These are phyloP conservation scores for Silurus glanis DNA, from an alignment of 2,113 vertebrate species.

Conservation along the genomic window DNA sequence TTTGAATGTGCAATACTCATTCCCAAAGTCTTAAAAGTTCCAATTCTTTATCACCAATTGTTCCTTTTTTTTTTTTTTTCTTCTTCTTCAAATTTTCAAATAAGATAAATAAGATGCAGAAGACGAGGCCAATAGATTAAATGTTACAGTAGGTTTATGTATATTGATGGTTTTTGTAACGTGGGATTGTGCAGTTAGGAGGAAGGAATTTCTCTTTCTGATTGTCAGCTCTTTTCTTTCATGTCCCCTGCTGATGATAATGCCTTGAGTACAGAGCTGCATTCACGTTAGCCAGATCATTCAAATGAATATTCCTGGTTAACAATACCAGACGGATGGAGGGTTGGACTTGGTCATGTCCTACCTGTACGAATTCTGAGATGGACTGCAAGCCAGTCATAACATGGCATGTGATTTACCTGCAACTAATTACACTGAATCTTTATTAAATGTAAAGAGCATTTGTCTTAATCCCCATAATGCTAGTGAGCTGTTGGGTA, in stretches of 20 bases:
- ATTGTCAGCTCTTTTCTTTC: not conserved
- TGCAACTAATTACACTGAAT: not conserved
- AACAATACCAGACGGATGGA: not conserved
- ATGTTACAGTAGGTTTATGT: not conserved
- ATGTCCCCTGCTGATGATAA: slow-evolving; percentile 21
- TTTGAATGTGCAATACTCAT: slow-evolving; percentile 25
- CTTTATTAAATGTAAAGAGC: not conserved
- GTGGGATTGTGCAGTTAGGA: not conserved
- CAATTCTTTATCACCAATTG: not conserved
- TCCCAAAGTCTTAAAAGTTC: slow-evolving; percentile 9
- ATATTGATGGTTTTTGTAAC: not conserved
- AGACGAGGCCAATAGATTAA: not conserved
- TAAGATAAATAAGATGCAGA: not conserved
- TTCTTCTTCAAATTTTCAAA: not conserved
- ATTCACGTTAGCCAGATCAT: slow-evolving; percentile 4
- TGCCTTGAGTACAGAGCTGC: slow-evolving; percentile 17
- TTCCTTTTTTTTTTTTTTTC: not conserved
- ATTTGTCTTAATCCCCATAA: not conserved
- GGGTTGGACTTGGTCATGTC: not conserved
- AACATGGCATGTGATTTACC: not conserved
- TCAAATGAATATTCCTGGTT: not conserved
- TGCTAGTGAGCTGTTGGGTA: not conserved
- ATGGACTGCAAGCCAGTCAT: slow-evolving; percentile 10
- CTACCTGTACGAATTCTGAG: not conserved
- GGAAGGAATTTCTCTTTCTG: not conserved